A percentile compares a stretch with the other conserved stretches of the same genome.
Evolutionary conservation across 2,888 invertebrate species (phyloP).

Genomic region (Aphodius granarius): DNA sequence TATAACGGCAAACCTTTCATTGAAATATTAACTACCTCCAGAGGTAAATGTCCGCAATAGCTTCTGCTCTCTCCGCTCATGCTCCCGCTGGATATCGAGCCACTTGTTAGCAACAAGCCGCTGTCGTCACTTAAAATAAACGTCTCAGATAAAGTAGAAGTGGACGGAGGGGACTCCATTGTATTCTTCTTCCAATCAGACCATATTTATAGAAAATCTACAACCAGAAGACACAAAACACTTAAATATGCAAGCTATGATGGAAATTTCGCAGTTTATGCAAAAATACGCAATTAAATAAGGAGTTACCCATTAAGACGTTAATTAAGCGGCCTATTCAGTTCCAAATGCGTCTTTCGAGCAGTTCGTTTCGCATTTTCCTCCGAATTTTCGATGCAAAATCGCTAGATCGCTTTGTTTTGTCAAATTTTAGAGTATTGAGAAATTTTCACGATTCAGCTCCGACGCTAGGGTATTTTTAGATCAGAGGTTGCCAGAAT

Average conservation of each 20-base stretch:
- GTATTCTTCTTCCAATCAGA: constrained; percentile 34
- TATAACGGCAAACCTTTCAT: background rate
- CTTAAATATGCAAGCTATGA: background rate
- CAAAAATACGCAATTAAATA: background rate
- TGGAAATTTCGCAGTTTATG: background rate
- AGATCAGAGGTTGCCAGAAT: background rate
- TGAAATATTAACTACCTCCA: constrained; percentile 59
- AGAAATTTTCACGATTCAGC: constrained; percentile 6
- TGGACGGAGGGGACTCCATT: constrained; percentile 79
- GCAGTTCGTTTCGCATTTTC: background rate
- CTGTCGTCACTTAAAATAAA: constrained; percentile 76
- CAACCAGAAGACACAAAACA: background rate
- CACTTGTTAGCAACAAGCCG: constrained; percentile 71
- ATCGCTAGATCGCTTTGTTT: background rate
- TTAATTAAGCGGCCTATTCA: background rate
- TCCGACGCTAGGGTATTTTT: constrained; percentile 4
- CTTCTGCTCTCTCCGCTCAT: constrained; percentile 70
- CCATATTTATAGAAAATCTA: constrained; percentile 10
- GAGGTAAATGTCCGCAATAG: constrained; percentile 66
- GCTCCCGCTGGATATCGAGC: constrained; percentile 75
- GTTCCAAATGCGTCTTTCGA: background rate
- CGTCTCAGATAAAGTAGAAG: constrained; percentile 73
- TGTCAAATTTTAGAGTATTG: background rate
- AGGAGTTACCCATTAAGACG: background rate
- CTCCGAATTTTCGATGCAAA: background rate